A percentile compares a stretch with the other conserved stretches of the same genome.
Evolutionary conservation across 2,797 vertebrate genomes (phyloP).

Genomic region (Pterois miles): DNA sequence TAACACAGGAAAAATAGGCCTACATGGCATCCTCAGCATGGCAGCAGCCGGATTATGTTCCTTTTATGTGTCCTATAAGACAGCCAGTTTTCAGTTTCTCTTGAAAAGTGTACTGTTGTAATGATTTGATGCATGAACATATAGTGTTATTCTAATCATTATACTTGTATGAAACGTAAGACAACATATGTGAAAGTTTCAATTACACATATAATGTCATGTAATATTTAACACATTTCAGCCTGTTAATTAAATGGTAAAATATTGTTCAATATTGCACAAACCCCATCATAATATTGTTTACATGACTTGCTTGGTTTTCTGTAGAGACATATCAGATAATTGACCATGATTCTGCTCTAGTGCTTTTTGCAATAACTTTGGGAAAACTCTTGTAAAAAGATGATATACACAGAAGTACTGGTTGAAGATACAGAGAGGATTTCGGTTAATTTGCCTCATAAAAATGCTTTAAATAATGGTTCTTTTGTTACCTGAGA

Average conservation of each 20-base stretch:
- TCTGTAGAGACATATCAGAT: not conserved
- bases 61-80: not conserved
- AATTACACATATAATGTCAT: not conserved
- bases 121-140: too few relatives aligned
- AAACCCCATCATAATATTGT: not conserved
- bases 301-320: not conserved
- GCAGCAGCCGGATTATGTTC: not conserved
- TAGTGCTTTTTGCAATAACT: too few relatives aligned
- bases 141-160: too few relatives aligned
- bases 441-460: not conserved
- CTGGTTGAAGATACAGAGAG: not conserved
- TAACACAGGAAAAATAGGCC: not conserved
- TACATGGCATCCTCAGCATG: not conserved
- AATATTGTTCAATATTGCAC: not conserved
- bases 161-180: too few relatives aligned
- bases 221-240: too few relatives aligned
- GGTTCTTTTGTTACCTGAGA: not conserved
- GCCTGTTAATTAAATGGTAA: too few relatives aligned
- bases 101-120: too few relatives aligned
- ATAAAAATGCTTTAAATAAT: not conserved
- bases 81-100: not conserved
- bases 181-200: not conserved
- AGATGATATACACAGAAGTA: too few relatives aligned
- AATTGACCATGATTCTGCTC: not conserved
- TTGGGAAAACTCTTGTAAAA: too few relatives aligned